These are phyloP conservation scores for Silurus meridionalis DNA, from an alignment of 2,113 vertebrate genomes.

Conservation along the genomic window DNA sequence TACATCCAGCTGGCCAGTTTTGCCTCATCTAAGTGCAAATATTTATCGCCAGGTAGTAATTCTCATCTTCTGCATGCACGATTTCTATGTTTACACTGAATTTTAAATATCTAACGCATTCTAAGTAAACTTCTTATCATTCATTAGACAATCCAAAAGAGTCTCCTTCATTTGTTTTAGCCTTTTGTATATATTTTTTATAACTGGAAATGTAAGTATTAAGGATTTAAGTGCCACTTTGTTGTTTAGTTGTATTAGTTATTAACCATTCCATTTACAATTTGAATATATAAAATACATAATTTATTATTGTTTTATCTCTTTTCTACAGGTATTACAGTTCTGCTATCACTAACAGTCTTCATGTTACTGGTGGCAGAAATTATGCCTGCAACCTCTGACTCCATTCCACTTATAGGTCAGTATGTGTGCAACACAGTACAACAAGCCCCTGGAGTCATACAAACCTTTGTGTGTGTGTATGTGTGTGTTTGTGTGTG, in stretches of 20 bases:
- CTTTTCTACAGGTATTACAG: slow-evolving; percentile 57
- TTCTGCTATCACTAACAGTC: slow-evolving; percentile 63
- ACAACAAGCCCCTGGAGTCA: neutral
- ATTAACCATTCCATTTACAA: no score
- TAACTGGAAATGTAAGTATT: neutral
- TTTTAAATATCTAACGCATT: neutral
- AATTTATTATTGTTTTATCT: neutral
- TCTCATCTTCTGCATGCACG: neutral
- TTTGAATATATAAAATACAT: neutral
- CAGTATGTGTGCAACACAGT: slow-evolving; percentile 7
- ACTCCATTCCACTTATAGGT: slow-evolving; percentile 67
- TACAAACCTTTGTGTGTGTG: neutral
- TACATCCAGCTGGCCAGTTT: slow-evolving; percentile 5
- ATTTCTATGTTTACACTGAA: neutral
- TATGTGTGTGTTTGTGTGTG: neutral
- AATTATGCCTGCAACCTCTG: slow-evolving; percentile 64
- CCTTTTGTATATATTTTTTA: neutral
- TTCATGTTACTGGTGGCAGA: slow-evolving; percentile 65
- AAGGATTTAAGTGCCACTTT: neutral
- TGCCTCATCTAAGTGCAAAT: slow-evolving; percentile 8
- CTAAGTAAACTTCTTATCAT: neutral
- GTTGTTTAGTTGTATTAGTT: neutral
- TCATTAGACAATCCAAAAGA: neutral
- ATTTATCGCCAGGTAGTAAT: neutral
- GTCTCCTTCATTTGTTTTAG: neutral